Conservation (phyloP, 2,888 invertebrate species). For the Eristalis pertinax region DNA sequence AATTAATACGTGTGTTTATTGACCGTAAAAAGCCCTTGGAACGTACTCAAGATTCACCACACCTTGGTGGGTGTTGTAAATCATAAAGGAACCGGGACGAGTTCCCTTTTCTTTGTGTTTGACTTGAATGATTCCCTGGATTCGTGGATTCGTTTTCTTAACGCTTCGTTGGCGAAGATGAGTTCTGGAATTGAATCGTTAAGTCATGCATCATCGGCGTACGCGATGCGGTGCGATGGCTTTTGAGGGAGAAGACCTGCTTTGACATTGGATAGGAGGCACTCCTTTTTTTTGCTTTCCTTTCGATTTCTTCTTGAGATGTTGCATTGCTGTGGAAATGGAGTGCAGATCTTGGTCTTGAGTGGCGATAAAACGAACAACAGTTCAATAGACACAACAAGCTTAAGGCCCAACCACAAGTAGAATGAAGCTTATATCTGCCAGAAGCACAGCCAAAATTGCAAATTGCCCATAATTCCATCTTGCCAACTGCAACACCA, state of each 20-base stretch:
- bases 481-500: too few species aligned
- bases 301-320: background rate
- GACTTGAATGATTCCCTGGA: background rate
- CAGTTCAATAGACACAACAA: background rate
- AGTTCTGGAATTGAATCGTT: constrained; percentile 16
- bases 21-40: constrained; percentile 1
- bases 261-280: background rate
- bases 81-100: background rate
- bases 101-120: background rate
- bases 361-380: too few species aligned
- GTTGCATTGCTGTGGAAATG: too few species aligned
- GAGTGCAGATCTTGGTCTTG: background rate
- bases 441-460: too few species aligned
- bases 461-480: too few species aligned
- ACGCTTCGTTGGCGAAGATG: background rate
- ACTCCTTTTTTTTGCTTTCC: background rate
- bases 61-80: constrained; percentile 2
- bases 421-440: too few species aligned
- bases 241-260: background rate
- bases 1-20: constrained; percentile 14
- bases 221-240: background rate
- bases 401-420: background rate
- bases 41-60: constrained; percentile 21
- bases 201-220: constrained; percentile 11
- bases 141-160: background rate